Evolutionary conservation across 2,113 vertebrate genomes (phyloP).

Genomic region (Herpailurus yagouaroundi): DNA sequence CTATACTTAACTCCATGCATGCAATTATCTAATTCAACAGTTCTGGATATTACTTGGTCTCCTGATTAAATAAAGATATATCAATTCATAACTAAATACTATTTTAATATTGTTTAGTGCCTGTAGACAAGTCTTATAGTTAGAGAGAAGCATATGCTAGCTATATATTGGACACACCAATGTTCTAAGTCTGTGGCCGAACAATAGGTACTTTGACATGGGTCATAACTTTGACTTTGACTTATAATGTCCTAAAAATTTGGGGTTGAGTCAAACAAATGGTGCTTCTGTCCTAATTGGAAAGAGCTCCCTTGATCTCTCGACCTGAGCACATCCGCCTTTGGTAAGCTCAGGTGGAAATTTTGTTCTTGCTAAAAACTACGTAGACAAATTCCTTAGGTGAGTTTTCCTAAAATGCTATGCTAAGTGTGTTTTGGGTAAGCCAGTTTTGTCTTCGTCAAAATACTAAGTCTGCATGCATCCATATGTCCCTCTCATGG

Average conservation of each 20-base stretch:
- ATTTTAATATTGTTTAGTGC: background rate
- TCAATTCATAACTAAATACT: constrained; percentile 1
- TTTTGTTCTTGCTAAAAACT: constrained; percentile 29
- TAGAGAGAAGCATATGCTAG: background rate
- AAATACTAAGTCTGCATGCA: background rate
- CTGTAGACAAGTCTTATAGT: background rate
- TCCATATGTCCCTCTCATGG: fast-evolving
- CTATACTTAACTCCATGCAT: background rate
- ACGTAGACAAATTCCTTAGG: background rate
- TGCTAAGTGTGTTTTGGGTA: background rate
- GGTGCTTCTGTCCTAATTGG: background rate
- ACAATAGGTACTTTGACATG: background rate
- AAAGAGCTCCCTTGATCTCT: background rate
- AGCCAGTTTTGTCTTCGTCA: background rate
- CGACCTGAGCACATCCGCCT: background rate
- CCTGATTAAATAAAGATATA: background rate
- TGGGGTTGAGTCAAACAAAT: background rate
- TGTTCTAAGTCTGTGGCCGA: background rate
- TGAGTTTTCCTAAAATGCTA: background rate
- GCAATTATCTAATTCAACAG: background rate
- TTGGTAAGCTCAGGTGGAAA: background rate
- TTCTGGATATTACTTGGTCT: background rate
- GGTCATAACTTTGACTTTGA: background rate
- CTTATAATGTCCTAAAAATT: background rate
- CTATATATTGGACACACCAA: background rate